Base-by-base conservation (phyloP, 2,113 vertebrate species). In the Ophiodon elongatus region DNA sequence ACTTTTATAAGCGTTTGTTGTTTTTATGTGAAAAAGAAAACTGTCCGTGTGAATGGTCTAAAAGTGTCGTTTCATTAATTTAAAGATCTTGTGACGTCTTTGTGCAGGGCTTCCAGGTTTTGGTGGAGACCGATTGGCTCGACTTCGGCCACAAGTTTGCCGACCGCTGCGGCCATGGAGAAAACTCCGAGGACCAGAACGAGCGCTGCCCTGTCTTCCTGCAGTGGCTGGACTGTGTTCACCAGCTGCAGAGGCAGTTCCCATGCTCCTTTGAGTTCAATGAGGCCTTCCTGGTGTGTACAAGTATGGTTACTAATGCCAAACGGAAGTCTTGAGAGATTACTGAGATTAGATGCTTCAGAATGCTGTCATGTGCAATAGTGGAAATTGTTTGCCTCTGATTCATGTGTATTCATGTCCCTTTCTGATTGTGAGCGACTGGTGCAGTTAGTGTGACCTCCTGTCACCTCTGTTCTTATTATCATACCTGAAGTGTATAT, bases 241-340 rank as follows among this genome's bases (percentile, higher is more conserved):
- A 99, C 90, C 98, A 99, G 95, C 96, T 99, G 91, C 98, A 99
- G 95, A 97, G 98, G 92, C 98, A 99, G 93, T 99, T 99, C 91
- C 98, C 98, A 25, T 99, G 98, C 94, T 99, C 98, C 85, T 99
- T 99, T 83, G 97, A 99, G 95, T 99, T 99, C 89, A 99, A 97
- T 23, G 98, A 99, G 96, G 98, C 98, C 94, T 99, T 99, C 93
- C 96, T 99, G 96, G 98, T 99, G 91, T 92, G 98, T 95, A 11
- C 47, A 21, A 6, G 56, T 33, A 15, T 4, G 6, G 6, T 70
- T 29, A n/a, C 35, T 43, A 13, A 31, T 47, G 13, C 74, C 14
- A 33, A 63, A 41, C 21, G 3, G 15, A 29, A 72, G 31, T 23
- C 27, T 2, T n/a, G 39, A 63, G 7, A 50, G n/a, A 59, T 65